Evolutionary conservation across 1,140 invertebrate species (phyloP), one percentile per base, ranked within the genome.

Genomic region (Caenorhabditis tropicalis): DNA sequence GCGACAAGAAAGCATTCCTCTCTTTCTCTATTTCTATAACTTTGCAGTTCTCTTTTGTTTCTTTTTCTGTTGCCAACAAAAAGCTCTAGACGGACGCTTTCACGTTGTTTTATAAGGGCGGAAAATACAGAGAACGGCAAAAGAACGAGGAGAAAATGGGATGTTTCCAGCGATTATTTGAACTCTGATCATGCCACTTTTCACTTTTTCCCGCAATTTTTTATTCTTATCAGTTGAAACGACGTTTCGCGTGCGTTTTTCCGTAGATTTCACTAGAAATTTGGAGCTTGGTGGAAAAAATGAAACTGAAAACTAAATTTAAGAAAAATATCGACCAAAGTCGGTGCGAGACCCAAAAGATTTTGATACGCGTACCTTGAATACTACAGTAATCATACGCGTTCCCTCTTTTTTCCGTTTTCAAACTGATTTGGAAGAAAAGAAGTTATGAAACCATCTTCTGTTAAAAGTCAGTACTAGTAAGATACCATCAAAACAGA

Each of bases 171-270:
- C n/a, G 58, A 65, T 65, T 65, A 65, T 65, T 74, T 74, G 36
- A 43, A 74, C 36, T 74, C 36, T 74, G 33, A 43, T 74, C 65
- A 74, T 74, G 36, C 65, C 65, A 74, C 65, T 74, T 43, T 74
- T 74, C 36, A 43, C 65, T 74, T 74, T 74, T 74, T 74, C 43
- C 36, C 33, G 24, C 33, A 24, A 6, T 43, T 43, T 43, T 12
- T 24, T 43, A 5, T 10, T 21, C 12, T 74, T 74, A 74, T 74
- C 65, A 43, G 36, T 24, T 6, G 0, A 24, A 12, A 0, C 24
- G 24, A 43, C 31, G 2, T n/a, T 6, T 4, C 29, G 16, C 7
- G 16, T 65, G 29, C 33, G 29, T 65, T 65, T 56, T 19, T 60
- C 31, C 58, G 27, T 4, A 31, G 19, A 65, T 65, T 65, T 29